A percentile compares a stretch with the other conserved stretches of the same genome.
Conservation (phyloP, 2,888 invertebrate genomes). For the Masnerella sp. region DNA sequence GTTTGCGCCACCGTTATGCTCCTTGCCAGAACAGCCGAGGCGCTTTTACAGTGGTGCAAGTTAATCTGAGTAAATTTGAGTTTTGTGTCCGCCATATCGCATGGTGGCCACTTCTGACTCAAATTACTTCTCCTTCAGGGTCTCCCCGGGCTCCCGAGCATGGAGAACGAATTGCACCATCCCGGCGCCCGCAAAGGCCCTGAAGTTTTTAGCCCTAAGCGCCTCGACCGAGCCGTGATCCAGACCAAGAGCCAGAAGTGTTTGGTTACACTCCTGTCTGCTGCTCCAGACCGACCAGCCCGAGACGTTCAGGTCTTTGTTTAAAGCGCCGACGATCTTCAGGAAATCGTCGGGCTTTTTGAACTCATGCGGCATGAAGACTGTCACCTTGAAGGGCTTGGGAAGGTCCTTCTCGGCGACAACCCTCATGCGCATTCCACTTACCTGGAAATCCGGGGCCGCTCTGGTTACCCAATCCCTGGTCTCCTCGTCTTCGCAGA, state of each 20-base stretch:
- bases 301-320: not conserved
- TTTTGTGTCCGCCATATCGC: not conserved
- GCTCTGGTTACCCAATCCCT: not conserved
- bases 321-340: not conserved
- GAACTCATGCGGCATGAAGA: not conserved
- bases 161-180: not conserved
- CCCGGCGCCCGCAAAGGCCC: not conserved
- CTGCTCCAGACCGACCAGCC: constrained; percentile 1
- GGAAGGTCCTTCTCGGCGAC: not conserved
- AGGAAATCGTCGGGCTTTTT: not conserved
- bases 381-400: not conserved
- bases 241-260: not conserved
- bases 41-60: constrained; percentile 35
- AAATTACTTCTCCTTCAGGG: not conserved
- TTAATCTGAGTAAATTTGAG: constrained; percentile 26
- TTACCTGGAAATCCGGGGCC: not conserved
- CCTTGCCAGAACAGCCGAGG: constrained; percentile 34
- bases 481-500: constrained; percentile 1
- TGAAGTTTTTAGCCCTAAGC: not conserved
- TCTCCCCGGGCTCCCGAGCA: not conserved
- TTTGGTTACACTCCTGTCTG: not conserved
- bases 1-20: constrained; percentile 20
- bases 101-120: not conserved
- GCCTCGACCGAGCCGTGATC: not conserved
- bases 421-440: not conserved